Evolutionary conservation across 2,113 vertebrate species (phyloP), one percentile per base, ranked within the genome.

Genomic region (Cyanistes caeruleus): DNA sequence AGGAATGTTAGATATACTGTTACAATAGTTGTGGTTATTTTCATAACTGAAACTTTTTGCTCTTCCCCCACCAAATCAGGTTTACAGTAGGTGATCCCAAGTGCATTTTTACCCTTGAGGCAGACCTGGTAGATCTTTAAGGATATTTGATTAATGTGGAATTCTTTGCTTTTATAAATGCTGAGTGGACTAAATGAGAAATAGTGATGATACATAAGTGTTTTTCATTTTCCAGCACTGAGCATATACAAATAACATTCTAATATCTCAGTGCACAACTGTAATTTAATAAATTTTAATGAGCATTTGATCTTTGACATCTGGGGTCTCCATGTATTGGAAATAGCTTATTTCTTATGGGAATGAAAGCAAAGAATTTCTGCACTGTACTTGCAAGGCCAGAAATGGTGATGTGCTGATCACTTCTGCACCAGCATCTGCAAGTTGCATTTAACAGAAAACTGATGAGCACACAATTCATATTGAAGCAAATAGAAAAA

Each of bases 291-390:
- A 48, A 78, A 78, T 95, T 89, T 84, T 89, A 92, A 89, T 69
- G 46, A 90, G 39, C 28, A 43, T 89, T 93, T 94, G 86, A 77
- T 95, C 75, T 92, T 92, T 92, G 91, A 84, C 56, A 67, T 88
- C 24, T 67, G 24, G 25, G 27, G 18, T 62, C 27, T 80, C 46
- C 0, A 0, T 63, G 6, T 90, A 55, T 62, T 90, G 14, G 33
- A 91, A 91, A 73, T 35, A 37, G 13, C 27, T 92, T 83, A n/a
- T 41, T 87, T 55, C 25, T 48, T 18, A n/a, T 11, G 6, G 37
- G 27, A 63, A 86, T n/a, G 59, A 74, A 86, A 84, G 52, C 10
- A 35, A 90, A 84, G 87, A 19, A 33, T 28, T 63, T 89, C 27
- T 84, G 48, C 13, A 35, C 14, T 19, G 4, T 70, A 67, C 72